Conservation (phyloP, 2,888 invertebrate species). For the Dicyrtoma fusca region DNA sequence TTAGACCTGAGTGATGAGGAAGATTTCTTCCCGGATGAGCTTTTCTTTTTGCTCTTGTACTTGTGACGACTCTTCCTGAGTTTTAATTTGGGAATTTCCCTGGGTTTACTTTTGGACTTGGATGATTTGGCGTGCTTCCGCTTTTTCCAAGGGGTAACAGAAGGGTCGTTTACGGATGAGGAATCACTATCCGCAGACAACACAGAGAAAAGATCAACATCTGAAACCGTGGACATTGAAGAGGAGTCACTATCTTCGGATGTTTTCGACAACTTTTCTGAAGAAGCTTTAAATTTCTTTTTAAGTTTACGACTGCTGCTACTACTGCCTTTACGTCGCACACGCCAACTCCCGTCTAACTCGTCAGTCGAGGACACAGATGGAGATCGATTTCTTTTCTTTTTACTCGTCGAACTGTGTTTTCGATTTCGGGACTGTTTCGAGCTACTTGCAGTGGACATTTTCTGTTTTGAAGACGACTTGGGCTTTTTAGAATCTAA, state of each 20-base stretch:
- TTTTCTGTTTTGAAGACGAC: neutral
- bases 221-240: too few relatives aligned
- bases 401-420: neutral
- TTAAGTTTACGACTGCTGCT: too few relatives aligned
- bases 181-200: too few relatives aligned
- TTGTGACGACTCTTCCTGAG: conserved; percentile 5
- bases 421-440: neutral
- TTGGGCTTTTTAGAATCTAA: conserved; percentile 24
- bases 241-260: too few relatives aligned
- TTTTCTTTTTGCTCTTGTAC: conserved; percentile 2
- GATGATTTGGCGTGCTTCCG: neutral
- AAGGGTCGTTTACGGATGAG: too few relatives aligned
- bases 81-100: neutral
- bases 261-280: too few relatives aligned
- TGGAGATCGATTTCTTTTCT: conserved; percentile 15
- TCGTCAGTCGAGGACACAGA: conserved; percentile 15
- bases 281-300: conserved; percentile 5
- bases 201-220: too few relatives aligned
- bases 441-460: neutral
- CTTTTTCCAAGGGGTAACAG: neutral
- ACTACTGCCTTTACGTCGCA: too few relatives aligned
- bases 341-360: too few relatives aligned
- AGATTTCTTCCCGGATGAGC: neutral
- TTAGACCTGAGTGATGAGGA: too few relatives aligned
- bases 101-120: neutral